Base-by-base conservation (phyloP, 2,113 vertebrate genomes). In the Scortum barcoo region DNA sequence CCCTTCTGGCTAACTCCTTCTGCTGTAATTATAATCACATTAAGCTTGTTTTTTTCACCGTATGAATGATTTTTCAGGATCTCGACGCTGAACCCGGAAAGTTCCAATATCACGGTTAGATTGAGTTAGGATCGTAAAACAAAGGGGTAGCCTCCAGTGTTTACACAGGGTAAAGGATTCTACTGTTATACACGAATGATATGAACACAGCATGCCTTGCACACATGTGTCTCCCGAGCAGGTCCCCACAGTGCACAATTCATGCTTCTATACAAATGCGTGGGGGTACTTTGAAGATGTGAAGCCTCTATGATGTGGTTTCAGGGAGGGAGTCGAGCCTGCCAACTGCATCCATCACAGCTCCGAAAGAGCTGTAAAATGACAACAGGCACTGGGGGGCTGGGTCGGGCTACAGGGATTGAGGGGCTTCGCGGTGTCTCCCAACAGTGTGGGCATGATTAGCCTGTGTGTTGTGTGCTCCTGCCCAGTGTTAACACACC, bases 281-380 rank as follows among this genome's bases (percentile, higher is more conserved):
- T 61, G 60, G 86, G 88, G 84, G 63, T 57, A 56, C 91, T 94
- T 93, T 94, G 91, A 94, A 92, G 92, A 92, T 85, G 57, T 80
- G 87, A 88, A 86, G 74, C 53, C 62, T 82, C 63, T 93, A 14
- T 89, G 88, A 94, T 92, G 93, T 92, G 92, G 92, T 90, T 88
- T 84, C 67, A 89, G 62, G 75, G 81, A 83, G 51, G 80, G 89
- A 88, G 80, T 38, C 70, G 67, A 85, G 83, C 72, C 84, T 65
- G 48, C 85, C 80, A 77, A 83, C 85, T 79, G 80, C 54, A 67
- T 84, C 89, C 65, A 26, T 80, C 22, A 54, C 78, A 78, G 86
- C 85, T 86, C 60, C 75, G 88, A 88, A 89, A 87, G 88, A 66
- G 75, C 63, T 26, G 44, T 85, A 89, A 89, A 92, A 90, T 83